Conservation (phyloP, 2,113 vertebrate genomes). For the Cinclus mexicanus region DNA sequence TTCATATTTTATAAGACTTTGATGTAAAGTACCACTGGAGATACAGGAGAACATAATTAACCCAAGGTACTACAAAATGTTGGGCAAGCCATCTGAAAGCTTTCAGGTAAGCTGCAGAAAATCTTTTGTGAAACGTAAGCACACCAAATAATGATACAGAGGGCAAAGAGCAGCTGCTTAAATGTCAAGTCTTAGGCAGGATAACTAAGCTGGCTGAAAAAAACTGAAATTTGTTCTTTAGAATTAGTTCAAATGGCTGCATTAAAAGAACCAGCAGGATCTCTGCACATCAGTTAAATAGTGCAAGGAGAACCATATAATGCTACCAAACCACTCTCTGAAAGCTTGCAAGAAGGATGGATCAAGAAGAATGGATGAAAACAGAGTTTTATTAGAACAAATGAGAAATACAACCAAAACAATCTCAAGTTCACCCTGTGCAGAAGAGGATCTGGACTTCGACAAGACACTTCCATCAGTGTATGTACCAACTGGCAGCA, state of each 20-base stretch:
- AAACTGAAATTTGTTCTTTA: neutral
- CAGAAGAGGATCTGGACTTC: neutral
- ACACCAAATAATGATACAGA: neutral
- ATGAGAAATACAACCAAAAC: neutral
- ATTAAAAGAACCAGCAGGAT: neutral
- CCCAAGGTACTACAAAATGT: neutral
- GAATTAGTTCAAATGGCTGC: neutral
- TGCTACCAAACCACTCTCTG: neutral
- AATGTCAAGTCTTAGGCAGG: neutral
- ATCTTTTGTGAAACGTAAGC: neutral
- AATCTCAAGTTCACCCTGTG: neutral
- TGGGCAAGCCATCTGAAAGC: neutral
- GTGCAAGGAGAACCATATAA: neutral
- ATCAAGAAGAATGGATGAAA: neutral
- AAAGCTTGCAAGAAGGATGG: neutral
- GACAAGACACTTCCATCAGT: neutral
- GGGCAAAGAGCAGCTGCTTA: neutral
- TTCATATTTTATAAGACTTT: neutral
- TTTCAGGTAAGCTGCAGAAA: neutral
- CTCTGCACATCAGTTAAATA: neutral
- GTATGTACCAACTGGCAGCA: neutral
- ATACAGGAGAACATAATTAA: neutral
- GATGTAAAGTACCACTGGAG: neutral
- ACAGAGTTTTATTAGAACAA: neutral
- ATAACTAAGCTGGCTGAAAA: neutral